These are phyloP conservation scores for Okapia johnstoni DNA, from an alignment of 2,113 vertebrate genomes.

Conservation along the genomic window DNA sequence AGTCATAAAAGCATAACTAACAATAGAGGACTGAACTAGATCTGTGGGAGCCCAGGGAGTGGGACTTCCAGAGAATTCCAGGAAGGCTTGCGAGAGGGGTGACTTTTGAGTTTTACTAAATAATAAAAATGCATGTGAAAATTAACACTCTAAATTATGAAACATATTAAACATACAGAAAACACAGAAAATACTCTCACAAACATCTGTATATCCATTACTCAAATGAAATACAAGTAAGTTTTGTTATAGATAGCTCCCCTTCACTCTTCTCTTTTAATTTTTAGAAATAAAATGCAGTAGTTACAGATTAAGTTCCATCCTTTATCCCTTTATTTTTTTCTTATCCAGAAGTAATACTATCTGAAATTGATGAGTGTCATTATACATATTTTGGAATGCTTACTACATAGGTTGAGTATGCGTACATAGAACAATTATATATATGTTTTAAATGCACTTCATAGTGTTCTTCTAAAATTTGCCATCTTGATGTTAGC, in stretches of 20 bases:
- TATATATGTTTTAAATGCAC: background rate
- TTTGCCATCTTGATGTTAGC: background rate
- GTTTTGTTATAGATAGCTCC: background rate
- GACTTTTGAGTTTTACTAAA: background rate
- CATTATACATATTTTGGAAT: background rate
- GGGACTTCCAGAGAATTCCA: background rate
- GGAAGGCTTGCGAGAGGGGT: background rate
- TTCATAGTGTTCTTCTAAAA: background rate
- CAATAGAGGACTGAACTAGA: background rate
- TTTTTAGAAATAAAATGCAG: slow-evolving; percentile 13
- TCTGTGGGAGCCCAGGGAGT: background rate
- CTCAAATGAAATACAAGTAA: background rate
- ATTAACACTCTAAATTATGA: background rate
- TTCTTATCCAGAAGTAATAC: background rate
- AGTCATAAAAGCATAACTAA: background rate
- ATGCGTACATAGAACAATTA: background rate
- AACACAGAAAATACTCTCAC: background rate
- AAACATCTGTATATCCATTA: background rate
- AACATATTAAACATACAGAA: background rate
- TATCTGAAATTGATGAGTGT: background rate
- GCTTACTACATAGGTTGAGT: background rate
- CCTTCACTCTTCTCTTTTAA: background rate
- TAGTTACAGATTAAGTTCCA: background rate
- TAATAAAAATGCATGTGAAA: background rate
- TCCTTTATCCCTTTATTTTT: background rate